Percentiles rank a stretch among this genome's conserved stretches.
Conservation (phyloP, 2,888 invertebrate genomes). For the Drosophila vallismaia region DNA sequence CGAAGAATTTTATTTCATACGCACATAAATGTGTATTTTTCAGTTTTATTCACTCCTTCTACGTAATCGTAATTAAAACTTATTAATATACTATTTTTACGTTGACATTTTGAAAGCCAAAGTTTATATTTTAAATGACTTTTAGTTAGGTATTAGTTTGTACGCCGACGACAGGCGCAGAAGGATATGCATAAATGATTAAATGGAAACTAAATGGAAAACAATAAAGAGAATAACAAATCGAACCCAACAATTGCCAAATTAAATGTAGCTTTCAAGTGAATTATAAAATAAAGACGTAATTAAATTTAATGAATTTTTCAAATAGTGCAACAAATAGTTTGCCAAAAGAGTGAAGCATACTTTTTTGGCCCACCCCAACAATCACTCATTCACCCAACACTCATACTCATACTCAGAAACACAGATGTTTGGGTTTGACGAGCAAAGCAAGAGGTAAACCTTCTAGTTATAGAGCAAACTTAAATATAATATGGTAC, state of each 20-base stretch:
- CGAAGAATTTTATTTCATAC: constrained; percentile 68
- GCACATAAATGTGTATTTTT: constrained; percentile 40
- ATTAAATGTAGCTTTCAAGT: constrained; percentile 83
- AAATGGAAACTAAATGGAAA: constrained; percentile 30
- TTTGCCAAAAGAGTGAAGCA: constrained; percentile 64
- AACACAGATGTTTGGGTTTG: constrained; percentile 66
- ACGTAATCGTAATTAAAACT: constrained; percentile 26
- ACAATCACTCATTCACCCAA: constrained; percentile 18
- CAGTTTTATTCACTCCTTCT: constrained; percentile 27
- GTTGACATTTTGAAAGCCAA: constrained; percentile 82
- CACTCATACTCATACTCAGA: constrained; percentile 8
- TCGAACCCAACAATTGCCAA: constrained; percentile 84
- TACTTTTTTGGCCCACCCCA: constrained; percentile 61
- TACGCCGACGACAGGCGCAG: constrained; percentile 57
- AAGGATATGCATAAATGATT: constrained; percentile 24
- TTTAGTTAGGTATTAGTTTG: constrained; percentile 71
- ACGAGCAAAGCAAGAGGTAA: constrained; percentile 59
- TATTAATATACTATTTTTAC: constrained; percentile 62
- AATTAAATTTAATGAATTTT: constrained; percentile 67
- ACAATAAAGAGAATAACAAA: constrained; percentile 58
- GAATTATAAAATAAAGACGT: constrained; percentile 72
- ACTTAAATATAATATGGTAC: constrained; percentile 63
- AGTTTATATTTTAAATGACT: constrained; percentile 78
- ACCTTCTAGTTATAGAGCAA: constrained; percentile 64
- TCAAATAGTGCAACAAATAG: constrained; percentile 64